These are phyloP conservation scores for Thripadectes ignobilis DNA, from an alignment of 2,797 vertebrate species.

Conservation along the genomic window DNA sequence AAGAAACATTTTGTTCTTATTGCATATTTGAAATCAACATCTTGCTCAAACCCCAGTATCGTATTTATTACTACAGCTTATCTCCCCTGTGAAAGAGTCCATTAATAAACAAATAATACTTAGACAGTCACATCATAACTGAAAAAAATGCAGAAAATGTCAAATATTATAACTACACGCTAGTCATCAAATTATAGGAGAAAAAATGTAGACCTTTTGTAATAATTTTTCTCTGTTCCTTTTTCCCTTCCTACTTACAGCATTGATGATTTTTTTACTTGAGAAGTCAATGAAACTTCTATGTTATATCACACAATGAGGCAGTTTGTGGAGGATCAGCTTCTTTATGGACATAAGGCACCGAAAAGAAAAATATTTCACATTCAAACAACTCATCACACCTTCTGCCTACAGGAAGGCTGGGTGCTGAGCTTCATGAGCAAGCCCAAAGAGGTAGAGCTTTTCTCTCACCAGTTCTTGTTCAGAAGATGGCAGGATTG, in stretches of 20 bases:
- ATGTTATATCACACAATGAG: background rate
- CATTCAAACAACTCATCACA: background rate
- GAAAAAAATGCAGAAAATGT: background rate
- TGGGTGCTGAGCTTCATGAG: background rate
- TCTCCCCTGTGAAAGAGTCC: conserved; percentile 1
- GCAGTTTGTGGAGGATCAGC: background rate
- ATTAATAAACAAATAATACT: conserved; percentile 41
- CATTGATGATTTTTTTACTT: background rate
- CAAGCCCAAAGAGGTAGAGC: background rate
- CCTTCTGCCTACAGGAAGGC: background rate
- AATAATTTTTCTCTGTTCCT: background rate
- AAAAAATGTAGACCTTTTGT: background rate
- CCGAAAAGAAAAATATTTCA: background rate
- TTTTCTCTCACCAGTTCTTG: background rate
- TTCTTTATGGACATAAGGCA: background rate
- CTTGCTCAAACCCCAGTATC: background rate
- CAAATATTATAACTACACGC: background rate
- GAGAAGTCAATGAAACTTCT: background rate
- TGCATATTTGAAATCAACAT: conserved; percentile 8
- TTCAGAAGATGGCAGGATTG: background rate
- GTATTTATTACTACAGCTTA: background rate
- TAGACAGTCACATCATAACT: conserved; percentile 7
- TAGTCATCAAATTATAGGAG: background rate
- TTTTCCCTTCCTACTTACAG: background rate
- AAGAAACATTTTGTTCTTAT: conserved; percentile 46